Percentiles rank a stretch among this genome's conserved stretches.
Evolutionary conservation across 1,140 invertebrate species (phyloP).

Genomic region (Drosophila orena): DNA sequence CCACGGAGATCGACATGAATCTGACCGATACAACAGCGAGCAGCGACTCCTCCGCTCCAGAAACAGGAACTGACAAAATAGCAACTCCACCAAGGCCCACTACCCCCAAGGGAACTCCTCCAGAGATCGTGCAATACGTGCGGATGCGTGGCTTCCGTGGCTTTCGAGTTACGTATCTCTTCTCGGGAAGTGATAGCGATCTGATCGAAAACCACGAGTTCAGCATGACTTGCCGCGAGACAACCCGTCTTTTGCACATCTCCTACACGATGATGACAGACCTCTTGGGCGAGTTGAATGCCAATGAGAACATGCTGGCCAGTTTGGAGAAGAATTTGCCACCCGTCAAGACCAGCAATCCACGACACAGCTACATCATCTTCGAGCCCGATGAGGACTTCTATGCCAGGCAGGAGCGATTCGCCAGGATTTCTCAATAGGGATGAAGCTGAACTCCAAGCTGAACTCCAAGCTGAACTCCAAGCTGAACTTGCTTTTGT

Average conservation of each 20-base stretch:
- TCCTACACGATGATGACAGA: conserved; percentile 52
- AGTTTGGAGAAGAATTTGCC: conserved; percentile 12
- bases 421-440: not conserved
- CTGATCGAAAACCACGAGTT: conserved; percentile 17
- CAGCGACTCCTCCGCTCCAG: not conserved
- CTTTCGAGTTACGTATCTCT: conserved; percentile 34
- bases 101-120: no score
- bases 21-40: conserved; percentile 8
- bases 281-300: conserved; percentile 28
- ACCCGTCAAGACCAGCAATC: not conserved
- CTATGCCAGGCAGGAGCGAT: conserved; percentile 8
- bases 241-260: conserved; percentile 21
- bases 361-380: conserved; percentile 44
- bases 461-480: no score
- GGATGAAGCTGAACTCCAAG: not conserved
- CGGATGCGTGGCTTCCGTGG: conserved; percentile 29
- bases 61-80: not conserved
- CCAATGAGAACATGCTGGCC: conserved; percentile 35
- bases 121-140: conserved; percentile 7
- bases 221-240: conserved; percentile 7
- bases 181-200: conserved; percentile 28
- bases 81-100: no score
- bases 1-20: not conserved
- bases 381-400: conserved; percentile 30
- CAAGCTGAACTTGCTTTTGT: not conserved